Percentiles rank a stretch among this genome's conserved stretches.
Conservation (phyloP, 2,888 invertebrate species). For the Torymus aiolomorphi region DNA sequence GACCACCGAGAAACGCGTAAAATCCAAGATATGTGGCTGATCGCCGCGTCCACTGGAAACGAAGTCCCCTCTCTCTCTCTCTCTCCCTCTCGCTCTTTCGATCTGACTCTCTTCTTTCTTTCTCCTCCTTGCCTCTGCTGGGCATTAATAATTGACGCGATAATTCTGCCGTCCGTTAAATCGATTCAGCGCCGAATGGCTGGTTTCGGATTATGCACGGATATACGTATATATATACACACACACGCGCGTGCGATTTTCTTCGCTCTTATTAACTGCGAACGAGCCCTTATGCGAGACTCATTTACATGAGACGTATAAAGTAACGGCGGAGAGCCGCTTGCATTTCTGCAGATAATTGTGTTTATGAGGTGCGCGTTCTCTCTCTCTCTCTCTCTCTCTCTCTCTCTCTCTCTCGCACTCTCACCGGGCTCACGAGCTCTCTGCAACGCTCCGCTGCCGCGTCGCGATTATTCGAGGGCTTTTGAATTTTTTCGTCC, state of each 20-base stretch:
- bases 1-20: constrained; percentile 67
- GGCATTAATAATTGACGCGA: constrained; percentile 63
- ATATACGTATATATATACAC: constrained; percentile 13
- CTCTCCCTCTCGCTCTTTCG: constrained; percentile 4
- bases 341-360: constrained; percentile 56
- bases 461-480: constrained; percentile 44
- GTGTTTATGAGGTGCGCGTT: constrained; percentile 54
- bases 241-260: constrained; percentile 43
- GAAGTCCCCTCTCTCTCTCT: constrained; percentile 10
- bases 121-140: not conserved
- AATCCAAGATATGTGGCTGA: constrained; percentile 66
- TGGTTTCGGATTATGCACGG: constrained; percentile 50
- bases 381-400: not conserved
- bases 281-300: constrained; percentile 49
- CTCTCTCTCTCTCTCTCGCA: not conserved
- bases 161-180: constrained; percentile 61
- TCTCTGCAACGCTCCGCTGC: not conserved
- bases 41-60: constrained; percentile 54
- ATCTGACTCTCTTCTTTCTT: not conserved
- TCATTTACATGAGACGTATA: constrained; percentile 57
- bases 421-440: not conserved
- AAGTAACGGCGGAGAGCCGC: constrained; percentile 45
- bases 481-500: constrained; percentile 39
- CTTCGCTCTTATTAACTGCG: constrained; percentile 57
- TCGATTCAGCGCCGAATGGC: constrained; percentile 45